These are phyloP conservation scores for Apodemia zela DNA, from an alignment of 2,888 invertebrate genomes.

Conservation along the genomic window DNA sequence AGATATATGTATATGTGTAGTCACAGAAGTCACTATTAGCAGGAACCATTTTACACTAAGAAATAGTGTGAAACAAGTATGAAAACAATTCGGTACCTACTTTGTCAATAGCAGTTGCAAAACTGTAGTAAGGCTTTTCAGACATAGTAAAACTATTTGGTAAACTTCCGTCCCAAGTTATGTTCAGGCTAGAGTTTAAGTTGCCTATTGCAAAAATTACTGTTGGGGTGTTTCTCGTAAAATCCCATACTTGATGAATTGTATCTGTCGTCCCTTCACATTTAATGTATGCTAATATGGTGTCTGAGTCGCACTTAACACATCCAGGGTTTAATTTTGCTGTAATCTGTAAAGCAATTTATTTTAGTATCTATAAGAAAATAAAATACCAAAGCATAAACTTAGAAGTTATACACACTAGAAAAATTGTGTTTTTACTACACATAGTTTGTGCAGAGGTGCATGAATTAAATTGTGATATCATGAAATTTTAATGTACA, in stretches of 20 bases:
- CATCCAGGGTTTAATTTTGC: constrained; percentile 61
- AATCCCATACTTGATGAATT: constrained; percentile 85
- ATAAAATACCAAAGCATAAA: too few relatives aligned
- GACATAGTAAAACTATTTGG: constrained; percentile 59
- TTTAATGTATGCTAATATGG: constrained; percentile 72
- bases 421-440: too few relatives aligned
- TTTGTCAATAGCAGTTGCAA: constrained; percentile 81
- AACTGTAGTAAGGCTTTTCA: constrained; percentile 74
- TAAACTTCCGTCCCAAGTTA: constrained; percentile 68
- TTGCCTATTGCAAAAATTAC: constrained; percentile 77
- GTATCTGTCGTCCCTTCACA: constrained; percentile 80
- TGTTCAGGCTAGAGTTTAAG: constrained; percentile 58
- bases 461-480: too few relatives aligned
- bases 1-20: too few relatives aligned
- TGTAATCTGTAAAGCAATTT: constrained; percentile 47
- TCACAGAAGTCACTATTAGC: too few relatives aligned
- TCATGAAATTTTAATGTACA: too few relatives aligned
- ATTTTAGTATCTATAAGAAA: too few relatives aligned
- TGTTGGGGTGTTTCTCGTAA: constrained; percentile 78
- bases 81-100: constrained; percentile 50
- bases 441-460: too few relatives aligned
- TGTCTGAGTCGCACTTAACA: constrained; percentile 42
- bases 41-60: too few relatives aligned
- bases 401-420: too few relatives aligned
- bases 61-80: too few relatives aligned